Evolutionary conservation across 2,888 invertebrate genomes (phyloP), one percentile per base, ranked within the genome.

Genomic region (Megamerina dolium): DNA sequence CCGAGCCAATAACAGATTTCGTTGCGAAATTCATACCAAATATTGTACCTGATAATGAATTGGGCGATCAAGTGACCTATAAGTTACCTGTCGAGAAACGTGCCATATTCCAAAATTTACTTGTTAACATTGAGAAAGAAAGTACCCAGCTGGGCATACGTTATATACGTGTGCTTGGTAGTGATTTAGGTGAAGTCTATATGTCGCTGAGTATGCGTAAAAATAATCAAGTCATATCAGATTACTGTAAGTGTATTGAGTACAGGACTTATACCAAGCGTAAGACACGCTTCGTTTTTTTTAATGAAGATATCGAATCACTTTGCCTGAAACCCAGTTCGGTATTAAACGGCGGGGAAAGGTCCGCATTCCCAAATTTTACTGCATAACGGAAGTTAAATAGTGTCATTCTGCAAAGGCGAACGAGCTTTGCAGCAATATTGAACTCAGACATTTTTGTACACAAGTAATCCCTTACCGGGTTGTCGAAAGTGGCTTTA

Each of bases 161-260:
- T n/a, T 54, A 54, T 41, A 43, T 64, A 14, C 50, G 56, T 13
- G 48, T 63, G 9, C 45, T 59, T 18, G 52, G 58, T 8, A 43
- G 57, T 8, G 60, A 61, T 21, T 37, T 63, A 33, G 51, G 54
- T 1, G 64, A 63, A 17, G 53, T 61, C 3, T 61, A 58, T 20
- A 63, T 61, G 63, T 51, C 50, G 30, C 18, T 64, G 36, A 53
- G 53, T 2, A 53, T 49, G 30, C 57, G 55, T 2, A 18, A 54
- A 10, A 51, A 51, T 16, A 50, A 56, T 14, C 63, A 64, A 39
- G 38, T 53, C 3, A 57, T 62, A 18, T 50, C 57, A 10, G 58
- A 60, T 52, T 52, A 57, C 46, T 57, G 63, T 61, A 49, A 57
- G 63, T 61, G n/a, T n/a, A n/a, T n/a, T n/a, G n/a, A n/a, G n/a